phyloP scores from a whole-genome alignment of 2,888 invertebrate species.

The Agrotis exclamationis region DNA sequence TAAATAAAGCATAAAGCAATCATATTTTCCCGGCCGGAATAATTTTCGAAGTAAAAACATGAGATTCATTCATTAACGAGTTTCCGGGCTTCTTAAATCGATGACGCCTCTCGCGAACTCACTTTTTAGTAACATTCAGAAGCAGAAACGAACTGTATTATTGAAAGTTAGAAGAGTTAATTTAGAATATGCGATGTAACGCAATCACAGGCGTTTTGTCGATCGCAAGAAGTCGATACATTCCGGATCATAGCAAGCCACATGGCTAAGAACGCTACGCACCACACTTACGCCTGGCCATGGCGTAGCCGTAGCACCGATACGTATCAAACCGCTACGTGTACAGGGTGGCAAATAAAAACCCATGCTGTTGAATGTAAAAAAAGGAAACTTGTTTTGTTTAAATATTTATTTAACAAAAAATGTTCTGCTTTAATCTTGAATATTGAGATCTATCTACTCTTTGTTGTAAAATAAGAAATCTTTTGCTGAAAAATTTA shows the following conservation, averaged over 20 bases:
- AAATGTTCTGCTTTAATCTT: background rate
- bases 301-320: constrained; percentile 8
- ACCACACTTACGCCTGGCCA: constrained; percentile 5
- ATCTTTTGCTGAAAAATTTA: background rate
- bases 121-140: constrained; percentile 9
- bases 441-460: constrained; percentile 1
- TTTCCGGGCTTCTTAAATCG: constrained; percentile 27
- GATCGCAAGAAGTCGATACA: background rate
- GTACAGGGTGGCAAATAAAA: background rate
- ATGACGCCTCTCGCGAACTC: constrained; percentile 24
- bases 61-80: constrained; percentile 36
- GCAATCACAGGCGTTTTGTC: background rate
- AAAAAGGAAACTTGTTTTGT: background rate
- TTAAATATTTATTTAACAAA: background rate
- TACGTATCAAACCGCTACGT: background rate
- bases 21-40: constrained; percentile 29
- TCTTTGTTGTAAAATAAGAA: constrained; percentile 1
- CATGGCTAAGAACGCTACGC: no score
- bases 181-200: background rate
- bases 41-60: constrained; percentile 38
- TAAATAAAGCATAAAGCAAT: constrained; percentile 45
- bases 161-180: background rate
- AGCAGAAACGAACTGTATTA: background rate
- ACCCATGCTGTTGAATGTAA: background rate
- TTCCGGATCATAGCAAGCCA: background rate